Evolutionary conservation across 2,888 invertebrate genomes (phyloP).

Genomic region (Leucophora obtusa): DNA sequence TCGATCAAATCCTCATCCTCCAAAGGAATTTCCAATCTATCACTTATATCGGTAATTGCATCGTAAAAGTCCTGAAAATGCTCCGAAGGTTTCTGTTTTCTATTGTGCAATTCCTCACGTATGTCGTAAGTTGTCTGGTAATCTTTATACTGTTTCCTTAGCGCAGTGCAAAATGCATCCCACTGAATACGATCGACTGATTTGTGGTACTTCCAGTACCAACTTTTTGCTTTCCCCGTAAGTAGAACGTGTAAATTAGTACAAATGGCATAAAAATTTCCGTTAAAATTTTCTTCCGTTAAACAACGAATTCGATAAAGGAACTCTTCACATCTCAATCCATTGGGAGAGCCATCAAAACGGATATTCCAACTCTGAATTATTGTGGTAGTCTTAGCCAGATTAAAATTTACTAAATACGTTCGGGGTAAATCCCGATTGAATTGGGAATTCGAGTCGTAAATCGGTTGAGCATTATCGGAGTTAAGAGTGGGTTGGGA

Average conservation of each 20-base stretch:
- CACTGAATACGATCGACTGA: not conserved
- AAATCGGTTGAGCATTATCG: too few relatives aligned
- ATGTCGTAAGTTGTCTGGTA: not conserved
- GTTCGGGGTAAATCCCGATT: too few relatives aligned
- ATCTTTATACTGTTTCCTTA: not conserved
- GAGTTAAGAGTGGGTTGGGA: too few relatives aligned
- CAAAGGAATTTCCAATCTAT: constrained; percentile 1
- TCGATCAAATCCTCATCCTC: constrained; percentile 11
- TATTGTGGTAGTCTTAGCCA: not conserved
- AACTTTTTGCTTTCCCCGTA: not conserved
- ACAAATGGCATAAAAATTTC: not conserved
- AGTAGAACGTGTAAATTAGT: constrained; percentile 4
- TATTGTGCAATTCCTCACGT: not conserved
- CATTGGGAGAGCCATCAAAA: not conserved
- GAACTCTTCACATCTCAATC: constrained; percentile 5
- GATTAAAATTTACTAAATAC: too few relatives aligned
- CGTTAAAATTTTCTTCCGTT: not conserved
- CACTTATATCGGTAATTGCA: constrained; percentile 1
- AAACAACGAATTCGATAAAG: not conserved
- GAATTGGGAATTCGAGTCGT: too few relatives aligned
- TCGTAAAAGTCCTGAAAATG: constrained; percentile 15
- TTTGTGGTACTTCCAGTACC: constrained; percentile 8
- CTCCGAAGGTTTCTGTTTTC: not conserved
- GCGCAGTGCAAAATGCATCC: not conserved
- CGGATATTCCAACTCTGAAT: constrained; percentile 22